Percentiles rank a stretch among this genome's conserved stretches.
These are phyloP conservation scores for Perca schrenkii DNA, from an alignment of 2,113 vertebrate species.

Conservation along the genomic window DNA sequence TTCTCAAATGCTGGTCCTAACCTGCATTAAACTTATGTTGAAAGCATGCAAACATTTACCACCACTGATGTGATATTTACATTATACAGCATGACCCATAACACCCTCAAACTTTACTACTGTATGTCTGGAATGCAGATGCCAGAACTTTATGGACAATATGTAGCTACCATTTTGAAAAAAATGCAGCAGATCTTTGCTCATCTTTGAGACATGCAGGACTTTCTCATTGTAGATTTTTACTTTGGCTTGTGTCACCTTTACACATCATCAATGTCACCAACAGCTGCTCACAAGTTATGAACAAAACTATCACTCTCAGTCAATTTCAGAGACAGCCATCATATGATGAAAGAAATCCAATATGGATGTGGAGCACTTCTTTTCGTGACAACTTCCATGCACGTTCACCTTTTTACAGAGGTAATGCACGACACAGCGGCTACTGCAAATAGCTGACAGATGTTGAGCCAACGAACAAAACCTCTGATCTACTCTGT, in stretches of 20 bases:
- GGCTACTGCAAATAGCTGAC: conserved; percentile 48
- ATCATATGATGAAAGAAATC: conserved; percentile 4
- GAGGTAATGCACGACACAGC: conserved; percentile 14
- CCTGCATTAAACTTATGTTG: not conserved
- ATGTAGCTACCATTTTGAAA: not conserved
- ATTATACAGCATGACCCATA: not conserved
- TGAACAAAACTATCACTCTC: not conserved
- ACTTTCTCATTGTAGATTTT: not conserved
- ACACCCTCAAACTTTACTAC: not conserved
- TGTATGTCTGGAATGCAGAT: conserved; percentile 32
- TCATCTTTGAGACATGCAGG: not conserved
- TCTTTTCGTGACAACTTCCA: conserved; percentile 15
- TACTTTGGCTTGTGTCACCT: not conserved
- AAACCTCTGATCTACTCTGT: conserved; percentile 39
- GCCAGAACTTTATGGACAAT: conserved; percentile 9
- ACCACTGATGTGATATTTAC: not conserved
- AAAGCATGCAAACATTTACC: not conserved
- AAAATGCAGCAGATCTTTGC: not conserved
- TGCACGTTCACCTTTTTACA: conserved; percentile 12
- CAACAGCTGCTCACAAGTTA: not conserved
- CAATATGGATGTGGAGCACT: not conserved
- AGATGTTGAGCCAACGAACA: conserved; percentile 48
- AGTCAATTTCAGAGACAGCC: not conserved
- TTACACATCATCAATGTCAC: not conserved
- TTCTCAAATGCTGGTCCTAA: not conserved